phyloP scores from a whole-genome alignment of 2,888 invertebrate genomes.

The Dasypolia templi region DNA sequence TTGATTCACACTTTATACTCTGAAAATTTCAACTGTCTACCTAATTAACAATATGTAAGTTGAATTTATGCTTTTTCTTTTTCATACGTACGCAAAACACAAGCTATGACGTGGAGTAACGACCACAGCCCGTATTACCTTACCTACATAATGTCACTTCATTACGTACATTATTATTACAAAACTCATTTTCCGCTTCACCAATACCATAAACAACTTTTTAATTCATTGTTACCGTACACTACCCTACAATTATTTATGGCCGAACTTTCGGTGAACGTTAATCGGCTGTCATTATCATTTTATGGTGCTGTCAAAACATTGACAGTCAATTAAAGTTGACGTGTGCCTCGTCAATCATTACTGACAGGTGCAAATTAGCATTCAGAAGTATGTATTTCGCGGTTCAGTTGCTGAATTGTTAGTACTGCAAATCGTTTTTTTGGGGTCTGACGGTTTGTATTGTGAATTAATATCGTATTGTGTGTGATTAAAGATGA shows the following conservation, averaged over 20 bases:
- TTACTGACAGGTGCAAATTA: slow-evolving; percentile 64
- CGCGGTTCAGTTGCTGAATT: slow-evolving; percentile 42
- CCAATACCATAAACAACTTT: slow-evolving; percentile 14
- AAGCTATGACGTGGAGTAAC: neutral
- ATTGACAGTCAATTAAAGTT: slow-evolving; percentile 69
- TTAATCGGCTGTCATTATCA: slow-evolving; percentile 63
- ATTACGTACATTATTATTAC: neutral
- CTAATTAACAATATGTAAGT: too few species aligned
- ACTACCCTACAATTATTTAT: slow-evolving; percentile 57
- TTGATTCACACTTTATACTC: too few species aligned
- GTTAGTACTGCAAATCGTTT: slow-evolving; percentile 28
- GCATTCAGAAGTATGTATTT: slow-evolving; percentile 52
- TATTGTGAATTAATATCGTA: slow-evolving; percentile 41
- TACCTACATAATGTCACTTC: neutral
- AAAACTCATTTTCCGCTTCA: slow-evolving; percentile 35
- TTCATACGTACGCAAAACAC: too few species aligned
- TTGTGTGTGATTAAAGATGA: slow-evolving; percentile 5
- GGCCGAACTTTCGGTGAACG: slow-evolving; percentile 48
- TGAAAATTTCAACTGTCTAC: too few species aligned
- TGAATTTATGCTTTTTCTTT: too few species aligned
- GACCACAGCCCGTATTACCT: neutral
- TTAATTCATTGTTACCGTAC: slow-evolving; percentile 38
- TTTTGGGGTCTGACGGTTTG: slow-evolving; percentile 40
- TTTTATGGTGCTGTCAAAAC: slow-evolving; percentile 63
- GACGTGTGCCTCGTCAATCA: slow-evolving; percentile 66